A percentile compares a stretch with the other conserved stretches of the same genome.
Conservation (phyloP, 2,888 invertebrate genomes). For the Parascotia fuliginaria region DNA sequence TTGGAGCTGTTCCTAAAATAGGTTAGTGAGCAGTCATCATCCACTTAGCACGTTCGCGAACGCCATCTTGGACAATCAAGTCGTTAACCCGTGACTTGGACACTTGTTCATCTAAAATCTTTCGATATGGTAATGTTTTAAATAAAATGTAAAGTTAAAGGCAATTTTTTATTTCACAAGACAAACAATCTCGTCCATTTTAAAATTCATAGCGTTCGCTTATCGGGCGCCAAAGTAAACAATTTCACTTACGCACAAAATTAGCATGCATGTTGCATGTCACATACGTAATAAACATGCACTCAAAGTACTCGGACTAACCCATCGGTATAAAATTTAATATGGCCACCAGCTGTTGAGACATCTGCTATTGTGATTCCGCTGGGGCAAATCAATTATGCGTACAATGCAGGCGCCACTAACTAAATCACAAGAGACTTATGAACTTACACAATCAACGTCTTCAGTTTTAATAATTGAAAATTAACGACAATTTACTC, state of each 20-base stretch:
- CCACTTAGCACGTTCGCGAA: conserved; percentile 78
- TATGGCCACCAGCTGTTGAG: conserved; percentile 68
- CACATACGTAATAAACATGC: conserved; percentile 47
- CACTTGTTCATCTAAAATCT: conserved; percentile 28
- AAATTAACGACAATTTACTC: conserved; percentile 50
- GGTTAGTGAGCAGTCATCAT: conserved; percentile 70
- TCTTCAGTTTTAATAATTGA: conserved; percentile 20
- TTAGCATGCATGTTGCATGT: conserved; percentile 42
- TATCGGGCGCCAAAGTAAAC: conserved; percentile 3
- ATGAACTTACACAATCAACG: conserved; percentile 45
- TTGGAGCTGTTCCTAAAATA: conserved; percentile 52
- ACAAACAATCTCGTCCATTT: not conserved
- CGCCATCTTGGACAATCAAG: conserved; percentile 79
- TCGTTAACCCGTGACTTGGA: conserved; percentile 73
- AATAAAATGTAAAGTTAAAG: not conserved
- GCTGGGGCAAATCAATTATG: conserved; percentile 70
- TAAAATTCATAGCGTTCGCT: not conserved
- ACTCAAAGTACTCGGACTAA: conserved; percentile 55
- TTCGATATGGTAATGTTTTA: not conserved
- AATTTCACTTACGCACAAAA: conserved; percentile 20
- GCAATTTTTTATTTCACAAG: too few relatives aligned
- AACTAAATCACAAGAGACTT: conserved; percentile 44
- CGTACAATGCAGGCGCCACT: conserved; percentile 56
- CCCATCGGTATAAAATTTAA: conserved; percentile 51
- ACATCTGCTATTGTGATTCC: conserved; percentile 75